Conservation (phyloP, 2,113 vertebrate genomes). For the Gymnorhina tibicen region DNA sequence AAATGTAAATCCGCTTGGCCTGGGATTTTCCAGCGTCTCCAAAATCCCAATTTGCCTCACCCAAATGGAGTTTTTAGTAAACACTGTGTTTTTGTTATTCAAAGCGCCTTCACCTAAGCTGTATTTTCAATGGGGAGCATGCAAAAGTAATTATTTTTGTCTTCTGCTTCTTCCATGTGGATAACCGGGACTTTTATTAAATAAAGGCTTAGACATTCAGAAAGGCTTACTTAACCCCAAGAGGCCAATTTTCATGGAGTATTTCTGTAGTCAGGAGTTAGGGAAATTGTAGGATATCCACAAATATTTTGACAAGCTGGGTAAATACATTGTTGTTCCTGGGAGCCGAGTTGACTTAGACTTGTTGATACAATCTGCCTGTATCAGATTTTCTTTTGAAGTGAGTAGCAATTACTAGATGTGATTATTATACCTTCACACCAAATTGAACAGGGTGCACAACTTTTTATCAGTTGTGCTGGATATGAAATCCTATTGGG, state of each 20-base stretch:
- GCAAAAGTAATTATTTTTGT: neutral
- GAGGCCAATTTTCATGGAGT: neutral
- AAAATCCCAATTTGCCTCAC: neutral
- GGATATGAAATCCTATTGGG: neutral
- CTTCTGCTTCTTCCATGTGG: neutral
- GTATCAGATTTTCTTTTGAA: neutral
- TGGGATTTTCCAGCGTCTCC: neutral
- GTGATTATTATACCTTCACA: neutral
- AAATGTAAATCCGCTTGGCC: neutral
- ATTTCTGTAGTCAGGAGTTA: neutral
- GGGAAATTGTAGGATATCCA: neutral
- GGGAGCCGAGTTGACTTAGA: neutral
- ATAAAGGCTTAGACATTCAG: neutral
- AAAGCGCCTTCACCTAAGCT: neutral
- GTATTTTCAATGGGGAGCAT: neutral
- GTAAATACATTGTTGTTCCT: neutral
- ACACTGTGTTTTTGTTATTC: neutral
- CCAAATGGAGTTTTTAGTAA: neutral
- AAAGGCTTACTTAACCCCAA: neutral
- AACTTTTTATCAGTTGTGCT: neutral
- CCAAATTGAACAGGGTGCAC: neutral
- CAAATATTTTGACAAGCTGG: neutral
- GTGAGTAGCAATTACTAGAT: neutral
- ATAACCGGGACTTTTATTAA: neutral
- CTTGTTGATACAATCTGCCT: neutral